Evolutionary conservation across 1,140 invertebrate genomes (phyloP).

Genomic region (Subanguina moxae): DNA sequence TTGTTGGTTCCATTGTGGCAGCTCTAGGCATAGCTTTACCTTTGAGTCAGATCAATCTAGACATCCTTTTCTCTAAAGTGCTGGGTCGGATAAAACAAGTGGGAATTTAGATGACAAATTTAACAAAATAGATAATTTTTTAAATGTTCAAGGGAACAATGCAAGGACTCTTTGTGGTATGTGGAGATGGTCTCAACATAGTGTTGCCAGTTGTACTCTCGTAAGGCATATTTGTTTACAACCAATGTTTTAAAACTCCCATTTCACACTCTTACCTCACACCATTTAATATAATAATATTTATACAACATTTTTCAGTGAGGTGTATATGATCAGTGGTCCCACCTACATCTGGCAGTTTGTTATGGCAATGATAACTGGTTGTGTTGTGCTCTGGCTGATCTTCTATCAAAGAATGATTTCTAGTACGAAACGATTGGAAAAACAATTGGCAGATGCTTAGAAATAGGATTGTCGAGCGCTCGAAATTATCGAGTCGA

Average conservation of each 20-base stretch:
- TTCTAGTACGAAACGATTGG: slow-evolving; percentile 25
- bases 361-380: slow-evolving; percentile 14
- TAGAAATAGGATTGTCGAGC: too few species aligned
- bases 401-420: slow-evolving; percentile 28
- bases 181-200: slow-evolving; percentile 27
- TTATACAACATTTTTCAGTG: slow-evolving; percentile 13
- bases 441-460: neutral
- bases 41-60: slow-evolving; percentile 37
- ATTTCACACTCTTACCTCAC: slow-evolving; percentile 5
- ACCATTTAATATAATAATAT: slow-evolving; percentile 14
- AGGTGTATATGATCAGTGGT: slow-evolving; percentile 17
- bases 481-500: too few species aligned
- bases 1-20: slow-evolving; percentile 37
- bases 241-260: too few species aligned
- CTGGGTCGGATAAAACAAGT: slow-evolving; percentile 35
- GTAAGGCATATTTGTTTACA: slow-evolving; percentile 18
- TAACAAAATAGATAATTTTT: too few species aligned
- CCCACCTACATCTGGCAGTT: slow-evolving; percentile 33
- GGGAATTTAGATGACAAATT: too few species aligned
- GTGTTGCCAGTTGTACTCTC: slow-evolving; percentile 32
- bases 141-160: slow-evolving; percentile 22
- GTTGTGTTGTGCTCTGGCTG: slow-evolving; percentile 19
- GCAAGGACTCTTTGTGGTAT: slow-evolving; percentile 24
- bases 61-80: slow-evolving; percentile 45
- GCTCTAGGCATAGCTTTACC: slow-evolving; percentile 40